Percentiles rank a stretch among this genome's conserved stretches.
Conservation (phyloP, 2,888 invertebrate genomes). For the Piscicola geometra region DNA sequence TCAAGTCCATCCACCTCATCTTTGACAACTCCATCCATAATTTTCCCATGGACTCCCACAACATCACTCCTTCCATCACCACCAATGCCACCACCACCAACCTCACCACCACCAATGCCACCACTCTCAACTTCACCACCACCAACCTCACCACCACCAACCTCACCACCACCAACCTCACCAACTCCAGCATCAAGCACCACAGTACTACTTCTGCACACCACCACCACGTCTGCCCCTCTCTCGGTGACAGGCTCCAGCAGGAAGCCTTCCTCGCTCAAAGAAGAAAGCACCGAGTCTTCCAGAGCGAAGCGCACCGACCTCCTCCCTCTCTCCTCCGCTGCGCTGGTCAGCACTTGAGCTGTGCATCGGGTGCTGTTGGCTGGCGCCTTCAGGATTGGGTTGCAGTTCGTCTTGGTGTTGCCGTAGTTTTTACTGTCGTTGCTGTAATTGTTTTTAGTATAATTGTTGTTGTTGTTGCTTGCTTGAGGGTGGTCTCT, state of each 20-base stretch:
- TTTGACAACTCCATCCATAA: neutral
- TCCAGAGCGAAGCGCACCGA: neutral
- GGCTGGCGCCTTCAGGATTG: no score
- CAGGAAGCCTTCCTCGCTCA: neutral
- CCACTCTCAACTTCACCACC: constrained; percentile 25
- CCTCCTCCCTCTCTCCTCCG: neutral
- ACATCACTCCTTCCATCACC: no score
- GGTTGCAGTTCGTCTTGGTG: no score
- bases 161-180: no score
- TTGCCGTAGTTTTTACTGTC: no score
- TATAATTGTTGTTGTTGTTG: no score
- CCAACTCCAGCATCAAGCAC: no score
- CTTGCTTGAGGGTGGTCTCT: no score
- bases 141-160: no score
- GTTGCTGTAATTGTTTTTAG: no score
- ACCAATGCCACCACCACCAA: neutral
- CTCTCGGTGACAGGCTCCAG: neutral
- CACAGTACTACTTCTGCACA: no score
- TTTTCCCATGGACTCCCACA: no score
- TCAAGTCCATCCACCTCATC: neutral
- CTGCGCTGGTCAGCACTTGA: neutral
- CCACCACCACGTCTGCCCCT: neutral
- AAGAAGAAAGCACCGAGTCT: neutral
- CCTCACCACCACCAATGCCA: neutral
- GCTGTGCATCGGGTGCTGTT: neutral